A percentile compares a stretch with the other conserved stretches of the same genome.
Conservation (phyloP, 2,888 invertebrate species). For the Trissolcus japonicus region DNA sequence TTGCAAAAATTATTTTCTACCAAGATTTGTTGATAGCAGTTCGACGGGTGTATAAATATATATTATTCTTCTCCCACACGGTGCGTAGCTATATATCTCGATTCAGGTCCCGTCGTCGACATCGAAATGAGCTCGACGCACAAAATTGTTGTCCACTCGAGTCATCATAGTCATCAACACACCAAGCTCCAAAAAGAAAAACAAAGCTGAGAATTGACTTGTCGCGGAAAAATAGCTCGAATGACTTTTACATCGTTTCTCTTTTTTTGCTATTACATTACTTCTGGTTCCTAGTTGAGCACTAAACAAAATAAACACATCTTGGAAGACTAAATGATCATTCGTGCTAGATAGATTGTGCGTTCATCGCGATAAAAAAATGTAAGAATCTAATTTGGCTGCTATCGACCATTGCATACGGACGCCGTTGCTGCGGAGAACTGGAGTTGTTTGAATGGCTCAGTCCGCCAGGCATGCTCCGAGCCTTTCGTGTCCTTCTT, state of each 20-base stretch:
- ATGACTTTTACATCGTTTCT: not conserved
- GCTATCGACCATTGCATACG: conserved; percentile 19
- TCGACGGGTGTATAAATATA: not conserved
- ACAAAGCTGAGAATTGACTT: conserved; percentile 7
- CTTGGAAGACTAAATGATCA: not conserved
- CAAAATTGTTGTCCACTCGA: conserved; percentile 13
- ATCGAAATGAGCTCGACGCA: conserved; percentile 5
- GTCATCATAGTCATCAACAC: conserved; percentile 25
- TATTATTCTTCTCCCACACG: not conserved
- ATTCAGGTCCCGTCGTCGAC: conserved; percentile 19
- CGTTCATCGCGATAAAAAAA: not conserved
- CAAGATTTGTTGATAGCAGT: not conserved
- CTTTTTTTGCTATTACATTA: not conserved
- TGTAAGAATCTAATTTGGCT: conserved; percentile 2
- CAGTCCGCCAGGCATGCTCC: conserved; percentile 5
- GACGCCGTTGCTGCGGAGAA: conserved; percentile 13
- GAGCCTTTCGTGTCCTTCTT: not conserved
- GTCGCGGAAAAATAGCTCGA: not conserved
- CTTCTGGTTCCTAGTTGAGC: too few relatives aligned
- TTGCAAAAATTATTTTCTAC: conserved; percentile 1
- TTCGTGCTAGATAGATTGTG: not conserved
- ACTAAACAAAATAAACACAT: not conserved
- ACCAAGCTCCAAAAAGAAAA: conserved; percentile 4
- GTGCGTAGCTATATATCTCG: not conserved
- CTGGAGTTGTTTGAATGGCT: conserved; percentile 7